phyloP scores from a whole-genome alignment of 1,140 invertebrate genomes.

The Drosophila nannoptera region DNA sequence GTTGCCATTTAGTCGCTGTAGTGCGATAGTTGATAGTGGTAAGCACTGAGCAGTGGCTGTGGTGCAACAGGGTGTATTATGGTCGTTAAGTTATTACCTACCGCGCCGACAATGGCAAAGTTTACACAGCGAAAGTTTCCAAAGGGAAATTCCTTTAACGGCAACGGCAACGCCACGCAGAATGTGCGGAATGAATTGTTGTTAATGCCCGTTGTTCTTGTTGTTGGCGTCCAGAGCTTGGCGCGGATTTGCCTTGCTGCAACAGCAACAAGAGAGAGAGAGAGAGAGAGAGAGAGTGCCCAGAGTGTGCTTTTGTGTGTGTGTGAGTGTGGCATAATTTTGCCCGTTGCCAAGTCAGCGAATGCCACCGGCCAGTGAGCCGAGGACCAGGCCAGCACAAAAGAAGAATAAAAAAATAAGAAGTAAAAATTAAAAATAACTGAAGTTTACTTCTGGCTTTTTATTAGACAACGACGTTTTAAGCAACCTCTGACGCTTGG shows the following conservation, averaged over 20 bases:
- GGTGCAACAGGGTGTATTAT: conserved; percentile 77
- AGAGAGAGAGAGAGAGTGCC: background rate
- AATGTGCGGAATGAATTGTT: conserved; percentile 68
- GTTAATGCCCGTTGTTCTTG: conserved; percentile 50
- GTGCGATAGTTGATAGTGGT: conserved; percentile 42
- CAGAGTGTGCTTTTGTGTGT: no score
- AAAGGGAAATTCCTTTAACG: conserved; percentile 63
- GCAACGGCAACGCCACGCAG: conserved; percentile 31
- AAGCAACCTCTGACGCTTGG: conserved; percentile 44
- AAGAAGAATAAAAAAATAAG: conserved; percentile 24
- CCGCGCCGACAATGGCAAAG: conserved; percentile 70
- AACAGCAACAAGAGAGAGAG: conserved; percentile 7
- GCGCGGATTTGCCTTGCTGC: conserved; percentile 56
- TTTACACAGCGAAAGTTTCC: conserved; percentile 74
- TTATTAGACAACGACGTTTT: conserved; percentile 61
- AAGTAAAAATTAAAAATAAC: conserved; percentile 46
- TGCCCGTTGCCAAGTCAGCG: conserved; percentile 32
- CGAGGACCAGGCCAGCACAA: conserved; percentile 12
- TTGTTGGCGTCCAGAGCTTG: conserved; percentile 33
- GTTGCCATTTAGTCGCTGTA: conserved; percentile 23
- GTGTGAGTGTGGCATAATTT: conserved; percentile 53
- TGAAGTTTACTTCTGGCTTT: conserved; percentile 40
- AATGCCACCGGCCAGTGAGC: conserved; percentile 14
- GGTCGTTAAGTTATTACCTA: conserved; percentile 77
- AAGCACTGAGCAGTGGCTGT: conserved; percentile 36